Conservation (phyloP, 2,113 vertebrate species). For the Nesogale talazaci region DNA sequence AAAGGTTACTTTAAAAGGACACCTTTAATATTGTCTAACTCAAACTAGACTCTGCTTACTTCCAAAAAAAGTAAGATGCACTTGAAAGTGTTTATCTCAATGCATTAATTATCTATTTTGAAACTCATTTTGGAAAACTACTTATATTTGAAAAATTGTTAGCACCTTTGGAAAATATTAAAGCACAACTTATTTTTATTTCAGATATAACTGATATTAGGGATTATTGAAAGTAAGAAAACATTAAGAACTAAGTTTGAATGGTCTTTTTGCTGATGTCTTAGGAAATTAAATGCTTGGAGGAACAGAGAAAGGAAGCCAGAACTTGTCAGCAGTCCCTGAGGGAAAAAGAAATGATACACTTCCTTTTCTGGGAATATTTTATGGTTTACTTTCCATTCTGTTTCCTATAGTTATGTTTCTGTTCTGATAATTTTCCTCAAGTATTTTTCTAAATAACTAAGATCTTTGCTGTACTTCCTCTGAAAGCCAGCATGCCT, state of each 20-base stretch:
- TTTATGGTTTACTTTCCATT: neutral
- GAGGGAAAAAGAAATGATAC: neutral
- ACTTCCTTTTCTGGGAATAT: neutral
- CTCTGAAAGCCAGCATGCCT: neutral
- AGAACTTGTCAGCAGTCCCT: neutral
- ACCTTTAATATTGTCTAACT: neutral
- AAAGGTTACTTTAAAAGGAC: neutral
- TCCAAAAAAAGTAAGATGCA: neutral
- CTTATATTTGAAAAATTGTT: constrained; percentile 33
- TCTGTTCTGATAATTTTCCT: constrained; percentile 4
- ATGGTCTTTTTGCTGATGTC: neutral
- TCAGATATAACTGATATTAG: neutral
- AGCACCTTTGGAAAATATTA: neutral
- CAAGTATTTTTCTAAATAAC: constrained; percentile 3
- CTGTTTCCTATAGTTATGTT: neutral
- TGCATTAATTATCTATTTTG: neutral
- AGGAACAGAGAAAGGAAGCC: neutral
- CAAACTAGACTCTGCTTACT: neutral
- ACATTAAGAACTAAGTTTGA: neutral
- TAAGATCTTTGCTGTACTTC: neutral
- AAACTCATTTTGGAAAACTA: neutral
- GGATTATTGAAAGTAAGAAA: neutral
- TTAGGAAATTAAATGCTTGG: rapidly evolving
- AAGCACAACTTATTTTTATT: neutral
- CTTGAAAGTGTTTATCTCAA: neutral